These are phyloP conservation scores for Anolis apletophallus DNA, from an alignment of 2,797 vertebrate species.

Conservation along the genomic window DNA sequence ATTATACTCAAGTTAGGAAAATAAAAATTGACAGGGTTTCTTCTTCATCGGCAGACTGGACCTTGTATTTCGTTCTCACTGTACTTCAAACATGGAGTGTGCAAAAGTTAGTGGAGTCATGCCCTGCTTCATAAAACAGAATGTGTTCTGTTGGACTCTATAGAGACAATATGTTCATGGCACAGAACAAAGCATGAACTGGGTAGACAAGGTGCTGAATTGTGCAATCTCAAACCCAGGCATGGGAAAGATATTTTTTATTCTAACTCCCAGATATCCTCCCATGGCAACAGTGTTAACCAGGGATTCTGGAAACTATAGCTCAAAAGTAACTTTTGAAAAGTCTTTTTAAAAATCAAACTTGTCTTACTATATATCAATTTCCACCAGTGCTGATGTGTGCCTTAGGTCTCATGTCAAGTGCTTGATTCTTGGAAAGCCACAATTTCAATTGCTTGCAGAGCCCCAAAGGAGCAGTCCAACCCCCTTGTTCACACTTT, in stretches of 20 bases:
- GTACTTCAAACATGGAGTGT: constrained; percentile 49
- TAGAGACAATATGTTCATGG: not conserved
- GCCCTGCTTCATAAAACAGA: not conserved
- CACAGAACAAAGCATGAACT: not conserved
- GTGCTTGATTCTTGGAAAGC: not conserved
- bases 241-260: no score
- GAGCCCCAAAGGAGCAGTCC: not conserved
- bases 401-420: no score
- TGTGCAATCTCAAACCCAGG: not conserved
- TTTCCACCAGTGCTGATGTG: not conserved
- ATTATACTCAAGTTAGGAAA: constrained; percentile 54
- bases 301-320: no score
- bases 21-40: constrained; percentile 58
- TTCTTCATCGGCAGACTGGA: constrained; percentile 42
- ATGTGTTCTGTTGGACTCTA: not conserved
- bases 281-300: no score
- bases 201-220: not conserved
- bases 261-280: no score
- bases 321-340: no score
- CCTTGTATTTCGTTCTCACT: constrained; percentile 38
- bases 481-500: no score
- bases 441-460: not conserved
- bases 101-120: not conserved
- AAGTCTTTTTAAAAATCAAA: no score
- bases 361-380: not conserved